phyloP scores from a whole-genome alignment of 2,113 vertebrate species.

The Phoenicopterus ruber region DNA sequence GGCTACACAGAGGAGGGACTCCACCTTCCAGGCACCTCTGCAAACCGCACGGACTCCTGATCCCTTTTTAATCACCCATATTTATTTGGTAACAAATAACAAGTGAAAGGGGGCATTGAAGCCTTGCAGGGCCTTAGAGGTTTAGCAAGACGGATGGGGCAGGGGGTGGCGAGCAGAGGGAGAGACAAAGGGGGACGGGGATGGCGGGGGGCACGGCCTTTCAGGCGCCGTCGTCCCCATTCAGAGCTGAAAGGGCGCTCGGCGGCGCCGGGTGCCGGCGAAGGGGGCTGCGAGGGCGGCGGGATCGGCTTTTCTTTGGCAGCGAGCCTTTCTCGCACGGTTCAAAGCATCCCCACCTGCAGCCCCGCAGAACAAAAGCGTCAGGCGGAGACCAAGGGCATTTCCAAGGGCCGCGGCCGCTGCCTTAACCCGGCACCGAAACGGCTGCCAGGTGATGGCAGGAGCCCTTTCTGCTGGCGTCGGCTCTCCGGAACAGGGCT shows the following conservation, averaged over 20 bases:
- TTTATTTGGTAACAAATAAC: not conserved
- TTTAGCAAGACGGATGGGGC: not conserved
- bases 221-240: not conserved
- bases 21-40: conserved; percentile 46
- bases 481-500: not conserved
- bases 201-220: not conserved
- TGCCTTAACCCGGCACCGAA: not conserved
- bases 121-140: not conserved
- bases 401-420: not conserved
- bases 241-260: conserved; percentile 9
- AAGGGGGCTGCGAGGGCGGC: not conserved
- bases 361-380: not conserved
- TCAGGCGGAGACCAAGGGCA: not conserved
- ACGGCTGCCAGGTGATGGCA: not conserved
- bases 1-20: conserved; percentile 86
- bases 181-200: not conserved
- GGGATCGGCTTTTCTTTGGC: not conserved
- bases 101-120: not conserved
- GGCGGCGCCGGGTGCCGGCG: not conserved
- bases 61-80: not conserved
- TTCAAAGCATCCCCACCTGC: conserved; percentile 32
- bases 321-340: not conserved
- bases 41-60: not conserved
- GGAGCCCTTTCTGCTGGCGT: not conserved
- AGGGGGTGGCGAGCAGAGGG: not conserved